phyloP scores from a whole-genome alignment of 1,140 invertebrate genomes.

The Panagrolaimus sp. region DNA sequence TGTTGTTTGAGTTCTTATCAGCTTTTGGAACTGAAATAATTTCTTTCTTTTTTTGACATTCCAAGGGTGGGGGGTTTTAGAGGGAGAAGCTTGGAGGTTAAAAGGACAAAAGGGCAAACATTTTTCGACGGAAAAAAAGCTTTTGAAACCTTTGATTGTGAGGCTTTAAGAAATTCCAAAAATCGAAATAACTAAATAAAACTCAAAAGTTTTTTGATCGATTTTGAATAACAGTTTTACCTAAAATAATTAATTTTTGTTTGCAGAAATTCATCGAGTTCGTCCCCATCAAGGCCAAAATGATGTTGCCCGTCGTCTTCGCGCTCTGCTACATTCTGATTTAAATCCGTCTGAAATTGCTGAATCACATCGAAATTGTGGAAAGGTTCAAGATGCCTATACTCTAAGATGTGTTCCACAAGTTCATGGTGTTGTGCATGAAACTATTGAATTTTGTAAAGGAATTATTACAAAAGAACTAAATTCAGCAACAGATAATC shows the following conservation, averaged over 20 bases:
- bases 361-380: conserved; percentile 67
- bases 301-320: conserved; percentile 65
- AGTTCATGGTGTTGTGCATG: conserved; percentile 68
- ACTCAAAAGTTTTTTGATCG: too few relatives aligned
- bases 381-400: conserved; percentile 71
- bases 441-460: conserved; percentile 69
- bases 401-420: conserved; percentile 69
- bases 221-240: too few relatives aligned
- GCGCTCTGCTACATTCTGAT: conserved; percentile 68
- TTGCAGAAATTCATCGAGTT: conserved; percentile 66
- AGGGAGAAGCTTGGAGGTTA: neutral
- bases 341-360: conserved; percentile 70
- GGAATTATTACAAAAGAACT: conserved; percentile 67
- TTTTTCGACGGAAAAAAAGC: too few relatives aligned
- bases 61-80: too few relatives aligned
- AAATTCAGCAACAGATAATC: conserved; percentile 72
- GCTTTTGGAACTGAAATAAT: too few relatives aligned
- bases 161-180: too few relatives aligned
- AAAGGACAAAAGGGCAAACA: too few relatives aligned
- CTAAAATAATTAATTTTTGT: too few relatives aligned
- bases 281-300: conserved; percentile 69
- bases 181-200: too few relatives aligned
- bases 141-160: too few relatives aligned
- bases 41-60: too few relatives aligned
- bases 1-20: too few relatives aligned